Base-by-base conservation (phyloP, 2,797 vertebrate species). In the Oophaga sylvatica region DNA sequence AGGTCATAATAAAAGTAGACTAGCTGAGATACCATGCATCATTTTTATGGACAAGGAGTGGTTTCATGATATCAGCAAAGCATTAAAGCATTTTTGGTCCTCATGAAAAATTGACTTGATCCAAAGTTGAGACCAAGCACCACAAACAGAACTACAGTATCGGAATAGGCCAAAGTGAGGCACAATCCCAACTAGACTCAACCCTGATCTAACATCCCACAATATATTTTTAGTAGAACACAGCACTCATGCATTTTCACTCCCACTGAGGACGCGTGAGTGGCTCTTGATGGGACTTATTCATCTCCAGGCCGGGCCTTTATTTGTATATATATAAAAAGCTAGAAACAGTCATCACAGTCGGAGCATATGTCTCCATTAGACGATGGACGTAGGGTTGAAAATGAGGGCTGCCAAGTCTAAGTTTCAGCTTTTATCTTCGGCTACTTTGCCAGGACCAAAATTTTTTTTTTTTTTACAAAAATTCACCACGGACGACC, bases 311-410 rank as follows among this genome's bases (percentile, higher is more conserved):
- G 2, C 60, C 67, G 10, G 8, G 6, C 5, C n/a, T 31, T 35
- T n/a, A 86, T 80, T 86, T 80, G 10, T 80, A 45, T 76, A 35
- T 79, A 10, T 22, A 48, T 31, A 73, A 80, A 62, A 41, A 75
- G 20, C 41, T 85, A 48, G 48, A 31, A 35, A 53, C n/a, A 76
- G 79, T 75, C 85, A n/a, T 41, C 20, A 8, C 26, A 9, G 67
- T 17, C 26, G 11, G n/a, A 59, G 77, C 80, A 77, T 76, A 82
- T 31, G 56, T 87, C 85, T 76, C 71, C 59, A 82, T 87, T 83
- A 77, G 60, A 77, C 71, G 29, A 31, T 82, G 80, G 60, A 82
- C 20, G 41, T 22, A 75, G 15, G 16, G 68, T 60, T 73, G 56
- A 82, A 76, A 20, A 12, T 2, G 48, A 57, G 67, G 86, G 56